A percentile compares a stretch with the other conserved stretches of the same genome.
Conservation (phyloP, 1,140 invertebrate species). For the Panagrolaimus sp. region DNA sequence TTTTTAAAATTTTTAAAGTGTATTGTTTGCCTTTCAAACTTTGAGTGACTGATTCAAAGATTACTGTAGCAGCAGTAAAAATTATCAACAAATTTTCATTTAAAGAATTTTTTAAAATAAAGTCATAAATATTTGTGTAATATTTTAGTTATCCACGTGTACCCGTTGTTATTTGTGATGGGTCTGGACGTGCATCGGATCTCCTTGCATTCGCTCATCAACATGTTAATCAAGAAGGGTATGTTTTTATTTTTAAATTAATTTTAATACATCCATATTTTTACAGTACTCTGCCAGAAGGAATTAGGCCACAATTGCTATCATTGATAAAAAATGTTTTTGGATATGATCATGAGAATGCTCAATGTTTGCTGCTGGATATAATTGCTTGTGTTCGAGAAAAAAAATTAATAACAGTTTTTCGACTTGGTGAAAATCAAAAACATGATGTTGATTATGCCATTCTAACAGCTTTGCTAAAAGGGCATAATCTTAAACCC, state of each 20-base stretch:
- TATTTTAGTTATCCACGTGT: constrained; percentile 69
- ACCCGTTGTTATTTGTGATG: constrained; percentile 83
- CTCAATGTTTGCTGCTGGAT: constrained; percentile 43
- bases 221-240: constrained; percentile 58
- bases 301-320: constrained; percentile 40
- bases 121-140: no score
- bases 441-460: constrained; percentile 53
- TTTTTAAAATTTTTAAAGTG: no score
- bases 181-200: constrained; percentile 78
- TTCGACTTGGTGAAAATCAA: constrained; percentile 50
- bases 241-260: not conserved
- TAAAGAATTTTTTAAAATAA: no score
- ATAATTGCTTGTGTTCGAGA: constrained; percentile 44
- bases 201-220: constrained; percentile 91
- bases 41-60: no score
- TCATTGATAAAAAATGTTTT: constrained; percentile 42
- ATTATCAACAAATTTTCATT: no score
- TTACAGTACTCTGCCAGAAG: constrained; percentile 45
- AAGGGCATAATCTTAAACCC: constrained; percentile 55
- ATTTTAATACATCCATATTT: no score
- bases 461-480: constrained; percentile 56
- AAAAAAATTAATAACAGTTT: constrained; percentile 48
- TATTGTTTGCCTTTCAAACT: no score
- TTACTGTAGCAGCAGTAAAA: no score
- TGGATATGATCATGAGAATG: constrained; percentile 31